Base-by-base conservation (phyloP, 2,797 vertebrate genomes). In the Labroides dimidiatus region DNA sequence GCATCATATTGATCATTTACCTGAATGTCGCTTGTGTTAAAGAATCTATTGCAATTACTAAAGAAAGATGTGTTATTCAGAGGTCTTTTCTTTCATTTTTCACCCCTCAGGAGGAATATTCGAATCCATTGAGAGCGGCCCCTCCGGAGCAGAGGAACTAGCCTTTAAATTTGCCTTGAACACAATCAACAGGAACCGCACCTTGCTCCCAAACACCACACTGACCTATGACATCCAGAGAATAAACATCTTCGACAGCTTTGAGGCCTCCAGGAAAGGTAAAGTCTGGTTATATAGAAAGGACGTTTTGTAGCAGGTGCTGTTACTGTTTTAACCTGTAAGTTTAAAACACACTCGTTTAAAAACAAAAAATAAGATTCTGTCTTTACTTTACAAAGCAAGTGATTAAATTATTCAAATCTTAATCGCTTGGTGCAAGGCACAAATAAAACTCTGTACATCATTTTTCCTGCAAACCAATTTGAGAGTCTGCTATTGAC, bases 131-230 rank as follows among this genome's bases (percentile, higher is more conserved):
- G 98, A 99, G 91, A 97, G 97, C 72, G 96, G 97, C 59, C 97
- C 98, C 62, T 98, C 97, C 48, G 97, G 97, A 94, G 96, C 98
- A 77, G 98, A 99, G 90, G 98, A 99, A 92, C 91, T 99, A 81
- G 98, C 98, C 77, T 99, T 99, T 92, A 96, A 98, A 94, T 99
- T 99, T 94, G 98, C 98, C 86, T 96, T 99, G 93, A 99, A 99
- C 88, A 99, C 97, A 88, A 99, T 99, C 93, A 99, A 99, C 95
- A 96, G 98, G 92, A 99, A 99, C 89, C 96, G 98, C 90, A 99
- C 98, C 23, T 95, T 99, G 91, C 92, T 99, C 89, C 97, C 97
- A 77, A 99, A 99, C 91, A 99, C 98, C 61, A 99, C 98, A 0
- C 92, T 99, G 77, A 99, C 98, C 36, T 99, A 99, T 2, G 98